Conservation (phyloP, 2,797 vertebrate species). For the Schizothorax lantsangensis region DNA sequence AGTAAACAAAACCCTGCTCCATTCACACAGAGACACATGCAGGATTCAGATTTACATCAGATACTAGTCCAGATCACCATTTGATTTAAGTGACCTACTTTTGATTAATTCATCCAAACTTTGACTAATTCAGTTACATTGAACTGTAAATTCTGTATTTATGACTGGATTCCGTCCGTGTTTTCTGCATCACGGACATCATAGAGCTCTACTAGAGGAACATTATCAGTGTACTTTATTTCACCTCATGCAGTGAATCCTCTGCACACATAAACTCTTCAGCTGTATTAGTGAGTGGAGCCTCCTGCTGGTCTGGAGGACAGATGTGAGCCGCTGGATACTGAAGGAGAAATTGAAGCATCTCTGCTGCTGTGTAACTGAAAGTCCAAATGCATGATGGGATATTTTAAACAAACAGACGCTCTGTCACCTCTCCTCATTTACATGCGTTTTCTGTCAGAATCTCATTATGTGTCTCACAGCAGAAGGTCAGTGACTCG, state of each 20-base stretch:
- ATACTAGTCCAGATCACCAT: too few species aligned
- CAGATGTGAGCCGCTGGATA: neutral
- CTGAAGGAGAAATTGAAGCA: neutral
- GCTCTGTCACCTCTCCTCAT: neutral
- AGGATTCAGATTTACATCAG: too few species aligned
- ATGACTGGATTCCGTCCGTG: too few species aligned
- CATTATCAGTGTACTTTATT: too few species aligned
- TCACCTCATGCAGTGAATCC: neutral
- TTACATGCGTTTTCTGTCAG: neutral
- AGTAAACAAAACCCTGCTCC: too few species aligned
- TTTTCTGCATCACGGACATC: too few species aligned
- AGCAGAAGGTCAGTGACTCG: neutral
- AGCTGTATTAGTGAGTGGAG: neutral
- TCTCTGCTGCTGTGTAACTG: neutral
- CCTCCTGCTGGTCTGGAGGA: neutral
- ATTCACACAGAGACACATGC: too few species aligned
- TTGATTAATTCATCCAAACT: too few species aligned
- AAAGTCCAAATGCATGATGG: slow-evolving; percentile 2
- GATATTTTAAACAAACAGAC: neutral
- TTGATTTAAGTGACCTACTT: too few species aligned
- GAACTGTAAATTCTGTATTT: too few species aligned
- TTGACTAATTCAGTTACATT: too few species aligned
- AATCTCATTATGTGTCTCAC: neutral
- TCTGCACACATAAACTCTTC: neutral
- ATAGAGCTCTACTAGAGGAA: too few species aligned